Evolutionary conservation across 2,888 invertebrate genomes (phyloP).

Genomic region (Selenia dentaria): DNA sequence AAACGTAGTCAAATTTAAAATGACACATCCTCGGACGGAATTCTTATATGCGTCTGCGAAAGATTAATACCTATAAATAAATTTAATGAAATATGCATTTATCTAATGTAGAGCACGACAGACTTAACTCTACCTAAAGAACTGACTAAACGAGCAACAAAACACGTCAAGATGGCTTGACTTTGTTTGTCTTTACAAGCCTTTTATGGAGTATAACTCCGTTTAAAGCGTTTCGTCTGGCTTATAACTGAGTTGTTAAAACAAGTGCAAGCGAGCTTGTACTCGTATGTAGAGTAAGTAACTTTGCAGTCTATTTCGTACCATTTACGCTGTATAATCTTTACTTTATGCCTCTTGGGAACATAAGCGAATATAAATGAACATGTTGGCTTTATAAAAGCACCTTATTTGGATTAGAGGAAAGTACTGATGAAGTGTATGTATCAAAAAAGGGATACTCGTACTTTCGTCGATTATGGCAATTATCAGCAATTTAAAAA

Average conservation of each 20-base stretch:
- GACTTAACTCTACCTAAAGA: no score
- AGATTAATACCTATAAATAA: no score
- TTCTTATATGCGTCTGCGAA: no score
- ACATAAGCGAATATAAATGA: constrained; percentile 1
- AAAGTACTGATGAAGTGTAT: no score
- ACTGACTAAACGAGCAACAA: neutral
- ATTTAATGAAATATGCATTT: no score
- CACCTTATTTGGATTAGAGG: neutral
- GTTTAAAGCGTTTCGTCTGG: constrained; percentile 9
- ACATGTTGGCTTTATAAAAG: neutral
- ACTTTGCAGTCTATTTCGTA: constrained; percentile 12
- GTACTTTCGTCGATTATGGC: no score
- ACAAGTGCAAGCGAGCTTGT: constrained; percentile 5
- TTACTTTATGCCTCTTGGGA: neutral
- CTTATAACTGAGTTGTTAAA: constrained; percentile 12
- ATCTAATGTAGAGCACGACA: no score
- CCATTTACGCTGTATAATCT: constrained; percentile 16
- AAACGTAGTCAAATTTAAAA: no score
- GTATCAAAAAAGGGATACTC: no score
- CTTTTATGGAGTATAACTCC: constrained; percentile 7
- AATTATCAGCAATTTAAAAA: no score
- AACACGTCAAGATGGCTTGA: neutral
- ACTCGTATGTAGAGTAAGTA: constrained; percentile 1
- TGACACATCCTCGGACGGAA: no score
- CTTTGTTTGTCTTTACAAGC: neutral